These are phyloP conservation scores for Agrotis clavis DNA, from an alignment of 2,888 invertebrate species.

Conservation along the genomic window DNA sequence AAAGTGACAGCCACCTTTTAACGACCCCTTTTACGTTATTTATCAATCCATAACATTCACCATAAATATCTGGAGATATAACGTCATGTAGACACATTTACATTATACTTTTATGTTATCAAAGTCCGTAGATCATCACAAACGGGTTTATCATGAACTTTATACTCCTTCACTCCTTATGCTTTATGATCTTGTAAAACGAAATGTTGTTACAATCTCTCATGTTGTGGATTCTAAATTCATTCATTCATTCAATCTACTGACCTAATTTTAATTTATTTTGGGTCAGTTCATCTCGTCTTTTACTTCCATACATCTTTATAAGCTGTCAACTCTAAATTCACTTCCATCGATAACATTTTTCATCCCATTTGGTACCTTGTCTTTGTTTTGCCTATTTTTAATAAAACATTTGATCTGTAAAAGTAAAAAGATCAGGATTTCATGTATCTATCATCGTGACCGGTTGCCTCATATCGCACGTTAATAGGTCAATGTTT, in stretches of 20 bases:
- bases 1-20: constrained; percentile 41
- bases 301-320: neutral
- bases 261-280: constrained; percentile 3
- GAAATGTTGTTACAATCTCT: constrained; percentile 30
- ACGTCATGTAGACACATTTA: constrained; percentile 44
- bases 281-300: neutral
- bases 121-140: constrained; percentile 41
- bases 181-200: constrained; percentile 49
- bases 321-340: constrained; percentile 5
- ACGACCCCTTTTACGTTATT: constrained; percentile 50
- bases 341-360: neutral
- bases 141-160: constrained; percentile 50
- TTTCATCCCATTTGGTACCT: neutral
- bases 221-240: constrained; percentile 24
- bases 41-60: constrained; percentile 49
- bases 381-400: neutral
- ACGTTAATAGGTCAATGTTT: constrained; percentile 75
- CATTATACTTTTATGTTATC: constrained; percentile 30
- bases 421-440: constrained; percentile 55
- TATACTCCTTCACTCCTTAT: constrained; percentile 29
- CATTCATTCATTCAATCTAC: constrained; percentile 7
- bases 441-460: constrained; percentile 63
- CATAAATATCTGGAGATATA: constrained; percentile 38
- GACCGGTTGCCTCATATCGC: constrained; percentile 68
- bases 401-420: constrained; percentile 9